Base-by-base conservation (phyloP, 2,888 invertebrate genomes). In the Elmis aenea region DNA sequence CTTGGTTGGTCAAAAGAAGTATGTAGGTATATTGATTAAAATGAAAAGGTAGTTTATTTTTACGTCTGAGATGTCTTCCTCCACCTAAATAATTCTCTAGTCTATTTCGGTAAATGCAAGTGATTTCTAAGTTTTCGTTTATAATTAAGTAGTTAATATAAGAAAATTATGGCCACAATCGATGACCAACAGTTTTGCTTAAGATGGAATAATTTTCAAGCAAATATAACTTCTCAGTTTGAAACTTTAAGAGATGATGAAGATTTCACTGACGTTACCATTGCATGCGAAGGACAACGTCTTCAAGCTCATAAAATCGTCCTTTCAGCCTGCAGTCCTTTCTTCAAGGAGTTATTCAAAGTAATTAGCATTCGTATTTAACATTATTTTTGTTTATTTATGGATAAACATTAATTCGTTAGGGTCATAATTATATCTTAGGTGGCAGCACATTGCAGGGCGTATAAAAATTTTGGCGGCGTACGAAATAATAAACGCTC, bases 201-300 rank as follows among this genome's bases (percentile, higher is more conserved):
- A 71, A 79, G 86, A 73, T 88, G 88, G 88, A 87, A 88, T 75
- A 86, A 87, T 76, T 85, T 84, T 75, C 85, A 85, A 75, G 83
- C 85, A 54, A 87, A 87, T 72, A 84, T 88, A 69, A 83, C 86
- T 63, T 83, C 85, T 68, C 86, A 87, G 70, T 86, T 88, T 73
- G 86, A 85, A 73, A 79, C 83, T 62, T 75, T 88, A 62, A 76
- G 87, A 67, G 83, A 84, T 73, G 84, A 84, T 72, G 86, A 87
- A 75, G 85, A 85, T 72, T 86, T 88, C 73, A 86, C 86, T 64
- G 88, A 88, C 75, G 87, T 88, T 65, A 88, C 87, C 58, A 77
- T 88, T 67, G 86, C 87, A 60, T 87, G 86, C 71, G 86, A 86
- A 65, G 88, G 87, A 55, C 80, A 83, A 69, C 77, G 82, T 66